Evolutionary conservation across 92 coral and sea anemone genomes (phyloP).

Genomic region (Porites cylindrica): DNA sequence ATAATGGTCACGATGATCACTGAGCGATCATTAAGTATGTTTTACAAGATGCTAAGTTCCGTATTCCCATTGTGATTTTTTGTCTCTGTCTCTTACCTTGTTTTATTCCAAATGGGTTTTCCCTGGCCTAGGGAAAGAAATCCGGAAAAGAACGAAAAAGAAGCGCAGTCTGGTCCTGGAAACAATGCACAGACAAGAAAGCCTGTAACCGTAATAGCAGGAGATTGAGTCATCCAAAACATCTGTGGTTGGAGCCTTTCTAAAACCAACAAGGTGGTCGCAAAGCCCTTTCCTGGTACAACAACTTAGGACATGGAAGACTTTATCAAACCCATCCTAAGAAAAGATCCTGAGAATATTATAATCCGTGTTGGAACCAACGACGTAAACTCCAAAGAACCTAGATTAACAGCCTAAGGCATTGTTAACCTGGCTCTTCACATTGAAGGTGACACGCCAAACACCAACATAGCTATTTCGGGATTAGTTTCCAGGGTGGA

Average conservation of each 20-base stretch:
- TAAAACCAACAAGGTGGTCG: constrained; percentile 15
- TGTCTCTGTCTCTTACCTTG: no score
- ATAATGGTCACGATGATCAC: background rate
- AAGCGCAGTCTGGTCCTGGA: background rate
- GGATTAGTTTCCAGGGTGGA: constrained; percentile 24
- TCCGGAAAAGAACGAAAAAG: no score
- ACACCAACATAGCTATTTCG: background rate
- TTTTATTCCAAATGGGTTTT: no score
- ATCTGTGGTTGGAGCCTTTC: constrained; percentile 34
- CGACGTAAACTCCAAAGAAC: background rate
- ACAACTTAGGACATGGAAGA: constrained; percentile 27
- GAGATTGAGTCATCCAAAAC: constrained; percentile 27
- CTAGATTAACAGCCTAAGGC: no score
- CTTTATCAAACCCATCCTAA: constrained; percentile 10
- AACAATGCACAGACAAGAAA: background rate
- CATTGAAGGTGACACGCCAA: background rate
- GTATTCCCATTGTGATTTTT: no score
- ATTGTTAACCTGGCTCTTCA: constrained; percentile 21
- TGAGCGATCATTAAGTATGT: no score
- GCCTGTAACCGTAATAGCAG: constrained; percentile 38
- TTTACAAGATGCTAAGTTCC: no score
- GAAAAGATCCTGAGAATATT: constrained; percentile 25
- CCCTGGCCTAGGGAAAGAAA: no score
- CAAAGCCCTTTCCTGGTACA: constrained; percentile 23
- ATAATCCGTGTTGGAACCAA: constrained; percentile 24